Conservation (phyloP, 2,113 vertebrate genomes). For the human region DNA sequence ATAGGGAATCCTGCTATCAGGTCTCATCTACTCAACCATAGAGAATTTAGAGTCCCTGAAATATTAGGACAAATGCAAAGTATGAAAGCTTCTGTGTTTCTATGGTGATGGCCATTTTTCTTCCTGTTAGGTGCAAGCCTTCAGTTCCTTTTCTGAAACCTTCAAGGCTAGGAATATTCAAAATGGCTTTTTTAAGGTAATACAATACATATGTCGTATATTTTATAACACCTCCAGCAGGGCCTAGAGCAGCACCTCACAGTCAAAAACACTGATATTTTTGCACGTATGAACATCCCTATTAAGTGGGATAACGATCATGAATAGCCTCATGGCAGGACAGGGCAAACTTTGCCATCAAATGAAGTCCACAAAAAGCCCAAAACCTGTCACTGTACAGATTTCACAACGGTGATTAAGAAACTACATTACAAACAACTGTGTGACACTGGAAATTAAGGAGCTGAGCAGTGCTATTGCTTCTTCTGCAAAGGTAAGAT, state of each 20-base stretch:
- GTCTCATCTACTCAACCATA: not conserved
- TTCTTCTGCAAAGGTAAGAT: not conserved
- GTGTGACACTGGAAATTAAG: not conserved
- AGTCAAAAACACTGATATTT: not conserved
- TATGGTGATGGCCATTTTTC: not conserved
- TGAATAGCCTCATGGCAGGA: not conserved
- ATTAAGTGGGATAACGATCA: not conserved
- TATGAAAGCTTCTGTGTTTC: not conserved
- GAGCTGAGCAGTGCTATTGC: not conserved
- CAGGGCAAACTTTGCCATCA: not conserved
- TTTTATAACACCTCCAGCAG: not conserved
- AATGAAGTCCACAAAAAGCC: not conserved
- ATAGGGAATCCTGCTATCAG: not conserved
- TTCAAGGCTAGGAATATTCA: not conserved
- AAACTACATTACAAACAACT: not conserved
- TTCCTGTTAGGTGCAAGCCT: not conserved
- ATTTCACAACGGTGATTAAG: not conserved
- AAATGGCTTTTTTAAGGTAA: not conserved
- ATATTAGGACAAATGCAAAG: not conserved
- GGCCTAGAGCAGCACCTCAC: not conserved
- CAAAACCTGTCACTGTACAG: not conserved
- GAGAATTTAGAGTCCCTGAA: not conserved
- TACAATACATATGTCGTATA: not conserved
- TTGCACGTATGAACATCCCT: not conserved
- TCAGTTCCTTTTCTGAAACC: slow-evolving; percentile 5